Percentiles rank a stretch among this genome's conserved stretches.
phyloP scores from a whole-genome alignment of 2,797 vertebrate species.

The Tachyglossus aculeatus region DNA sequence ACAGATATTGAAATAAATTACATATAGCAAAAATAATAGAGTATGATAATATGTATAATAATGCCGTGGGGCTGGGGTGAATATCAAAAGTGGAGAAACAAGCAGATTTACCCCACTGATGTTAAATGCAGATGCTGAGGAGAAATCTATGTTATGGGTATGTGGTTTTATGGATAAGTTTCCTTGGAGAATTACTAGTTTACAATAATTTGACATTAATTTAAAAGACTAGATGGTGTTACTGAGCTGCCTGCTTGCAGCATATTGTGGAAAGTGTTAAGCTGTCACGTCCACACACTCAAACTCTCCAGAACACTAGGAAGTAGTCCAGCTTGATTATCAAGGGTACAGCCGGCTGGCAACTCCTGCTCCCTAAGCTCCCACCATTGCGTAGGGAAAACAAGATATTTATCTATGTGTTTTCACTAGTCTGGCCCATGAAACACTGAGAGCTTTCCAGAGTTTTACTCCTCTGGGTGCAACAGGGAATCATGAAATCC shows the following conservation, averaged over 20 bases:
- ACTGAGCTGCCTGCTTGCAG: neutral
- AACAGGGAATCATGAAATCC: neutral
- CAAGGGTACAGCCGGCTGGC: neutral
- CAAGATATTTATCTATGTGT: neutral
- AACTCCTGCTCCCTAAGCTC: neutral
- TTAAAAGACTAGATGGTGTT: too few species aligned
- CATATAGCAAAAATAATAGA: too few species aligned
- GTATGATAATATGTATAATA: too few species aligned
- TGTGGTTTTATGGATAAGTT: too few species aligned
- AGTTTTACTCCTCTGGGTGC: neutral
- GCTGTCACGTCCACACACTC: neutral
- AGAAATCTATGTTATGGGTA: too few species aligned
- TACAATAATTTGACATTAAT: too few species aligned
- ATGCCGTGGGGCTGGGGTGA: too few species aligned
- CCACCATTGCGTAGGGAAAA: neutral
- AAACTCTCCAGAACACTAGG: neutral
- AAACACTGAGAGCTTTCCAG: neutral
- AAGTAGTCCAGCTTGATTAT: neutral
- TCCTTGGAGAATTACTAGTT: neutral
- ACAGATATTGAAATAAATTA: too few species aligned
- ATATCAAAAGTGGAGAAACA: too few species aligned
- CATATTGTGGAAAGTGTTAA: neutral
- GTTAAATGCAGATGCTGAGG: too few species aligned
- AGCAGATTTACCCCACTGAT: too few species aligned
- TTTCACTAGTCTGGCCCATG: neutral